Evolutionary conservation across 2,113 vertebrate genomes (phyloP).

Genomic region (Motacilla alba): DNA sequence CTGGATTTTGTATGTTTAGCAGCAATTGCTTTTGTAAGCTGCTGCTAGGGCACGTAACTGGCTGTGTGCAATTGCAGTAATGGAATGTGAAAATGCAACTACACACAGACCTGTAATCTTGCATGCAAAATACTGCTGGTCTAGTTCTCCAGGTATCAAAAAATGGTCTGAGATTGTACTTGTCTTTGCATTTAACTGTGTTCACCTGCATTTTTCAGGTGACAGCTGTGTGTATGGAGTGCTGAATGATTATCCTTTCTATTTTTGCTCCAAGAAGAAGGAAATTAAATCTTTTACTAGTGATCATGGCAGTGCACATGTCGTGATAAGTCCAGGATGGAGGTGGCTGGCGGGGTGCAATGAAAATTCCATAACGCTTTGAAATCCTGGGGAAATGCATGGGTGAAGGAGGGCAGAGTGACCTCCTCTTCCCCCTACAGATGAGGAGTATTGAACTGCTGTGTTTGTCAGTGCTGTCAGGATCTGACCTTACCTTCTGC

Average conservation of each 20-base stretch:
- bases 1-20: slow-evolving; percentile 58
- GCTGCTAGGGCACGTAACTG: slow-evolving; percentile 54
- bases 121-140: slow-evolving; percentile 40
- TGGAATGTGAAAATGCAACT: slow-evolving; percentile 54
- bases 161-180: slow-evolving; percentile 16
- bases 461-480: background rate
- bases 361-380: background rate
- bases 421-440: background rate
- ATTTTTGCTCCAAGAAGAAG: slow-evolving; percentile 12
- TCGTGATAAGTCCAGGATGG: background rate
- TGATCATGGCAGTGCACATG: background rate
- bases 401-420: background rate
- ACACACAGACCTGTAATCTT: slow-evolving; percentile 36
- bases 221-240: background rate
- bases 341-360: background rate
- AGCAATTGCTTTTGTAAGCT: slow-evolving; percentile 57
- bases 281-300: slow-evolving; percentile 11
- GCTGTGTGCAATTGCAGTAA: slow-evolving; percentile 57
- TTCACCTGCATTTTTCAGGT: slow-evolving; percentile 25
- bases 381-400: background rate
- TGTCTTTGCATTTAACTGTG: background rate
- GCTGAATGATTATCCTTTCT: background rate
- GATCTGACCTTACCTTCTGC: background rate
- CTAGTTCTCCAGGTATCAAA: slow-evolving; percentile 33
- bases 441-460: background rate